Base-by-base conservation (phyloP, 1,140 invertebrate genomes). In the Leptonema lineaticorne region DNA sequence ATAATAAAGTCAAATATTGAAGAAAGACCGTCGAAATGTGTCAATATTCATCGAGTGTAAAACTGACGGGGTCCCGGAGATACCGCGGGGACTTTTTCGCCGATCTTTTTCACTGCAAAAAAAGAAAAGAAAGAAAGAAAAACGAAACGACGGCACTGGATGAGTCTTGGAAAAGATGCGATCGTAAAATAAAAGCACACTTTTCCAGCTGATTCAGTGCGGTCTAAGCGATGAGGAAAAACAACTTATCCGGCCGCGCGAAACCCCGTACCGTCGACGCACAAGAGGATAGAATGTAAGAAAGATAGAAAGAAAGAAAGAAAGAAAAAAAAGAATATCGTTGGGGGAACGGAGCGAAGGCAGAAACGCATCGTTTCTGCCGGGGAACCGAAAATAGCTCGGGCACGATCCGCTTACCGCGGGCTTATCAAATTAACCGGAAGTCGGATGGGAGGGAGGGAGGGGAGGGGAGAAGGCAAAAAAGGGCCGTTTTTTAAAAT, bases 401-500 rank as follows among this genome's bases (percentile, higher is more conserved):
- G 57, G 9, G 37, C 22, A 46, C 41, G 37, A 64, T 64, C 62
- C 62, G 62, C 62, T 64, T 64, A 64, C 41, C 45, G 45, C 37
- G 41, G 45, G 60, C 62, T 64, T 64, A 64, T 50, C 62, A 64
- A 64, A 64, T 64, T 64, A 64, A 64, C 45, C 62, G 62, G 62
- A 64, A 64, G 41, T 64, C 29, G 57, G 33, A 59, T n/a, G n/a
- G n/a, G n/a, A n/a, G n/a, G n/a, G n/a, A n/a, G n/a, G n/a, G n/a
- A n/a, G n/a, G n/a, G n/a, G n/a, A n/a, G n/a, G n/a, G n/a, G n/a
- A n/a, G n/a, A n/a, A n/a, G n/a, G n/a, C n/a, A 64, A 63, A 63
- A 58, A 58, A 59, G 33, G 22, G 45, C 41, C 62, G 62, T 41
- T 64, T 59, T 64, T 28, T 64, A 41, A 62, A 58, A 30, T 58